Evolutionary conservation across 2,888 invertebrate species (phyloP).

Genomic region (Aspidapion aeneum): DNA sequence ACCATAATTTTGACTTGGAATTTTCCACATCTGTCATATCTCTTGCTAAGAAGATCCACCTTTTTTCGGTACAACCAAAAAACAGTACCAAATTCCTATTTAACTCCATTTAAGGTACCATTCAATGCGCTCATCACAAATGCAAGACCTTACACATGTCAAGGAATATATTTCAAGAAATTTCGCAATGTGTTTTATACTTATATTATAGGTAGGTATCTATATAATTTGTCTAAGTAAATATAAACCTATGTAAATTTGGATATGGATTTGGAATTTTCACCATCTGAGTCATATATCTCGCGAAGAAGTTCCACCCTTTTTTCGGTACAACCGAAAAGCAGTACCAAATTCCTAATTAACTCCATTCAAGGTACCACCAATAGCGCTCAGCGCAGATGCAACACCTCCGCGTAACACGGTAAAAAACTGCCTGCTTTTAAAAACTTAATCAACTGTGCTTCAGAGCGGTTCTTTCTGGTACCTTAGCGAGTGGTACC

Average conservation of each 20-base stretch:
- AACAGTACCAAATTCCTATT: too few species aligned
- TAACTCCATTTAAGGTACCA: too few species aligned
- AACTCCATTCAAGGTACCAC: constrained; percentile 16
- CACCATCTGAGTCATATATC: too few species aligned
- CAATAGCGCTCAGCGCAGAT: constrained; percentile 21
- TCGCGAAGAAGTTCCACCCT: background rate
- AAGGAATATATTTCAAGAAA: too few species aligned
- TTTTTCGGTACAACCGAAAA: background rate
- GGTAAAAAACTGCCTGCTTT: constrained; percentile 31
- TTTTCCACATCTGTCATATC: background rate
- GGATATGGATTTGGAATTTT: too few species aligned
- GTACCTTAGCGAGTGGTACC: background rate
- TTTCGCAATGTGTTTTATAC: too few species aligned
- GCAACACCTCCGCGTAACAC: constrained; percentile 13
- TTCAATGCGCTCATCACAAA: too few species aligned
- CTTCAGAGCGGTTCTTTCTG: background rate
- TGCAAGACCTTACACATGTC: too few species aligned
- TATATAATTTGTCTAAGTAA: too few species aligned
- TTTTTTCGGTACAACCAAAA: too few species aligned
- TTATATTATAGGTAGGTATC: too few species aligned
- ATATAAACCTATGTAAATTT: too few species aligned
- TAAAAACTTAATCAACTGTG: constrained; percentile 41
- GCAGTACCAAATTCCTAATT: background rate
- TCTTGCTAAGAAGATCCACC: background rate
- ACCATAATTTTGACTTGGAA: background rate